These are phyloP conservation scores for Diadegma fenestrale DNA, from an alignment of 2,888 invertebrate species.

Conservation along the genomic window DNA sequence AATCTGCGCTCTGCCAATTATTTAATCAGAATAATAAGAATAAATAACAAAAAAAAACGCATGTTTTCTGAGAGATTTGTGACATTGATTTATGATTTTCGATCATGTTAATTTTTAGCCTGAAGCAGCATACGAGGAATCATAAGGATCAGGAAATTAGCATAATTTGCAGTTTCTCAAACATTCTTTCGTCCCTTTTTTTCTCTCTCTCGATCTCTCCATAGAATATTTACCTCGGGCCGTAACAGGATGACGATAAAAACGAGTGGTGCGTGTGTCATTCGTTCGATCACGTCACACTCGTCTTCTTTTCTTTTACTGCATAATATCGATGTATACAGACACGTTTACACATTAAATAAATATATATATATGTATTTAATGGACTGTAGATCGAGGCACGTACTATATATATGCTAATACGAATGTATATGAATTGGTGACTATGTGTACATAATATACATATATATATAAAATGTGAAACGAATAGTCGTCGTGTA, in stretches of 20 bases:
- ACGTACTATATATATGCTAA: slow-evolving; percentile 1
- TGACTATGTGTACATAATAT: slow-evolving; percentile 23
- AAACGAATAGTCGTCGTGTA: slow-evolving; percentile 71
- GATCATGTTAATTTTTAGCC: slow-evolving; percentile 7
- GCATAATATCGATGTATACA: neutral
- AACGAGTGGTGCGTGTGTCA: slow-evolving; percentile 40
- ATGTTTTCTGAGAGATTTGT: neutral
- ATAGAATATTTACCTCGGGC: neutral
- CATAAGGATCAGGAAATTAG: slow-evolving; percentile 14
- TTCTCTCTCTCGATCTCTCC: neutral
- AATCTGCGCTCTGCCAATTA: neutral
- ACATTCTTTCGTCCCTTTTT: neutral
- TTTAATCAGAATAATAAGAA: neutral
- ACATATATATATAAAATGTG: slow-evolving; percentile 59
- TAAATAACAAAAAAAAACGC: neutral
- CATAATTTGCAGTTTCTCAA: slow-evolving; percentile 32
- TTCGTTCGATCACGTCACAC: slow-evolving; percentile 26
- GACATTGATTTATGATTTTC: slow-evolving; percentile 6
- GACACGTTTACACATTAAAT: neutral
- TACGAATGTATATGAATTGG: neutral
- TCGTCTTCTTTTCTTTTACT: slow-evolving; percentile 45
- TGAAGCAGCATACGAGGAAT: neutral
- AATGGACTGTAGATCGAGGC: neutral
- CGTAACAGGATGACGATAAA: slow-evolving; percentile 53
- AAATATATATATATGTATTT: neutral